Conservation (phyloP, 2,797 vertebrate genomes). For the Myotis pilosus region DNA sequence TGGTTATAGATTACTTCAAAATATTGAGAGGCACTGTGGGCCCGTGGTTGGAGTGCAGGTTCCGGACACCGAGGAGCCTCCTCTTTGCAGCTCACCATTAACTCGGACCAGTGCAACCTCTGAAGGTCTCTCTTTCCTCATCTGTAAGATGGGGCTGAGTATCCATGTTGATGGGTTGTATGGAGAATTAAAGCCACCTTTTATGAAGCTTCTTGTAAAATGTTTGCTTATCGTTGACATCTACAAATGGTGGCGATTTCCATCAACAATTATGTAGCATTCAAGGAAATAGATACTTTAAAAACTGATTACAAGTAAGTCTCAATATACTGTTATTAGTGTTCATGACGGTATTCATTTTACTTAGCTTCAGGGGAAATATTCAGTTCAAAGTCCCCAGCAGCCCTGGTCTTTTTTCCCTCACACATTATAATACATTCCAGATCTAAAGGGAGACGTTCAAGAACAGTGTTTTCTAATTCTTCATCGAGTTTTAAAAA, state of each 20-base stretch:
- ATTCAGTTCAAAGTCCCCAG: neutral
- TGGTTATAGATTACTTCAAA: neutral
- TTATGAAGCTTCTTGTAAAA: conserved; percentile 26
- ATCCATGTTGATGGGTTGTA: neutral
- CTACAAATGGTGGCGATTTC: neutral
- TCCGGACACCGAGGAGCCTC: neutral
- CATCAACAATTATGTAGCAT: neutral
- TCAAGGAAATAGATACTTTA: neutral
- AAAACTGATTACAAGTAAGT: neutral
- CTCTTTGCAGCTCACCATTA: neutral
- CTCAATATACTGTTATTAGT: neutral
- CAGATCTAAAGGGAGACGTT: neutral
- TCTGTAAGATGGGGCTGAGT: neutral
- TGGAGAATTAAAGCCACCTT: conserved; percentile 34
- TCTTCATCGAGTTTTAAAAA: neutral
- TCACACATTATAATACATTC: neutral
- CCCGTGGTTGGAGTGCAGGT: neutral
- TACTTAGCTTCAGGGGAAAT: neutral
- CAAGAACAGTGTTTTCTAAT: neutral
- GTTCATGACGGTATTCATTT: neutral
- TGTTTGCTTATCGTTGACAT: neutral
- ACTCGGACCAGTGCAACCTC: neutral
- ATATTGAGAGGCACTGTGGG: no score
- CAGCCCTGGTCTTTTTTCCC: neutral
- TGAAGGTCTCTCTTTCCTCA: neutral